Evolutionary conservation across 2,113 vertebrate species (phyloP).

Genomic region (Helogale parvula): DNA sequence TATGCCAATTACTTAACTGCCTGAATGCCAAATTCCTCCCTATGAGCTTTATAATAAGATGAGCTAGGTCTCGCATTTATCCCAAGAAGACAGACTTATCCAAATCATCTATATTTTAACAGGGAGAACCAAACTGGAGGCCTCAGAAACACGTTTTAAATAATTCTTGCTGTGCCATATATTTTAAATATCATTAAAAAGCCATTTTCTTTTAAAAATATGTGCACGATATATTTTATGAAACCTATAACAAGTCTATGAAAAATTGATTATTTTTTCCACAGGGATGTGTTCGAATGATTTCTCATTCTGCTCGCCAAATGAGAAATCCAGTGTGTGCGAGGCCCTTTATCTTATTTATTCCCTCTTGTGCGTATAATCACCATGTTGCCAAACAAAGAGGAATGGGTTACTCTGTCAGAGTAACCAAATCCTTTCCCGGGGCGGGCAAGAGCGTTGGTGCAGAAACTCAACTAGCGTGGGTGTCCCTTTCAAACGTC

Average conservation of each 20-base stretch:
- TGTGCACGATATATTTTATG: constrained; percentile 64
- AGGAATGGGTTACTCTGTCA: constrained; percentile 18
- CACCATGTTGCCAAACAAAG: constrained; percentile 51
- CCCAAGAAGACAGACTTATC: constrained; percentile 67
- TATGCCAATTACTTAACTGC: constrained; percentile 57
- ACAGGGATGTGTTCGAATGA: constrained; percentile 63
- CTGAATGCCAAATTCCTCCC: constrained; percentile 16
- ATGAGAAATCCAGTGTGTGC: constrained; percentile 27
- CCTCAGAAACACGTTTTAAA: constrained; percentile 64
- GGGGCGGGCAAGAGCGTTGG: neutral
- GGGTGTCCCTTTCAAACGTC: constrained; percentile 44
- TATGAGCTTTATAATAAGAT: constrained; percentile 57
- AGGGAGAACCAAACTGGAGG: constrained; percentile 65
- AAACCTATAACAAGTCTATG: constrained; percentile 78
- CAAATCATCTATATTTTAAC: constrained; percentile 70
- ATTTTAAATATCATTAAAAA: constrained; percentile 76
- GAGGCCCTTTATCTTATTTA: constrained; percentile 67
- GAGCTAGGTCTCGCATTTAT: constrained; percentile 55
- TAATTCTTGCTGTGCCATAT: constrained; percentile 62
- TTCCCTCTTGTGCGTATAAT: constrained; percentile 42
- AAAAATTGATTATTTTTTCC: constrained; percentile 82
- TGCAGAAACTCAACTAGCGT: neutral
- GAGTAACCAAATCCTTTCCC: constrained; percentile 51
- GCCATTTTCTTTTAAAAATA: constrained; percentile 71
- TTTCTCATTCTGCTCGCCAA: constrained; percentile 70